These are phyloP conservation scores for Leucoma salicis DNA, from an alignment of 2,888 invertebrate species.

Conservation along the genomic window DNA sequence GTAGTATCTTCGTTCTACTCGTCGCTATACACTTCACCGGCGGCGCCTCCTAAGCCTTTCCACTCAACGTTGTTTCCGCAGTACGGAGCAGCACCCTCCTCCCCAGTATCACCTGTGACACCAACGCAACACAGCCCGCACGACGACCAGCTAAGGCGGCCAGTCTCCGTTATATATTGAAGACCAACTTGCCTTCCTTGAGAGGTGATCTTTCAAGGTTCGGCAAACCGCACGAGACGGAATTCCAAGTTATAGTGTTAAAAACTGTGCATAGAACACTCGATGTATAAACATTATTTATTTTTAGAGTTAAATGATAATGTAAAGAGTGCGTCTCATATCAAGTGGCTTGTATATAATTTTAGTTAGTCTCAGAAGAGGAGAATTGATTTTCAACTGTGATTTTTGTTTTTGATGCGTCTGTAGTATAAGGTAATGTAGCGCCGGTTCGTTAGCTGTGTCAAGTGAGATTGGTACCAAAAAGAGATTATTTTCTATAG, in stretches of 20 bases:
- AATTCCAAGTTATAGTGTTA: conserved; percentile 44
- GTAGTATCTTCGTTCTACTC: conserved; percentile 87
- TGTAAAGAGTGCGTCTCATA: conserved; percentile 62
- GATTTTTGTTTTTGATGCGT: conserved; percentile 71
- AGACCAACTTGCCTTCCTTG: conserved; percentile 74
- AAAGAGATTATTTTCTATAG: conserved; percentile 76
- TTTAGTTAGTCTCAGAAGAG: conserved; percentile 48
- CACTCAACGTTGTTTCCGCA: conserved; percentile 78
- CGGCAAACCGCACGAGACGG: conserved; percentile 42
- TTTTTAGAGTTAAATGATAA: conserved; percentile 57
- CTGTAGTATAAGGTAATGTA: conserved; percentile 59
- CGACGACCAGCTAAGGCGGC: conserved; percentile 84
- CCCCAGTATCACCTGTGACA: conserved; percentile 70
- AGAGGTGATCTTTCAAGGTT: conserved; percentile 53
- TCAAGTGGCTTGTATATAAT: conserved; percentile 73
- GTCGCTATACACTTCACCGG: conserved; percentile 83
- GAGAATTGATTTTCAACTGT: conserved; percentile 68
- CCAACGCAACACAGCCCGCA: conserved; percentile 75
- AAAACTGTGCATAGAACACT: conserved; percentile 52
- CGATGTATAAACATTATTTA: conserved; percentile 62
- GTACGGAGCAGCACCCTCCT: conserved; percentile 74
- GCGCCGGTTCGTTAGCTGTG: conserved; percentile 55
- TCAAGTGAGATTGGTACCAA: conserved; percentile 80
- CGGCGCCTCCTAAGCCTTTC: conserved; percentile 77
- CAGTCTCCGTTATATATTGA: conserved; percentile 88